These are phyloP conservation scores for Agrochola lota DNA, from an alignment of 2,888 invertebrate genomes.

Conservation along the genomic window DNA sequence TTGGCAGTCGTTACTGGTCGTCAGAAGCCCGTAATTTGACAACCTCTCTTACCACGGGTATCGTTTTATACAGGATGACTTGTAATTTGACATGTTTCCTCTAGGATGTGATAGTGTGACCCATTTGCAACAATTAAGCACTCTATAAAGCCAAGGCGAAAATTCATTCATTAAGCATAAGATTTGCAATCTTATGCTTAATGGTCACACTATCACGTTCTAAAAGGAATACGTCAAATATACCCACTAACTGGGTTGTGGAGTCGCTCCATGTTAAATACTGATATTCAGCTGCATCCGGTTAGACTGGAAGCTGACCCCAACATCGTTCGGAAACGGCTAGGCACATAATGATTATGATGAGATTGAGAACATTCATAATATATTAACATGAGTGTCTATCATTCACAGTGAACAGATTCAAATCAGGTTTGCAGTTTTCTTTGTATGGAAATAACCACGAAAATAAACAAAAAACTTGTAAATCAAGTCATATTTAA, in stretches of 20 bases:
- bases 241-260: background rate
- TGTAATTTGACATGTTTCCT: no score
- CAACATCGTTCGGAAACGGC: no score
- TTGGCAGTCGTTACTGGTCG: background rate
- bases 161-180: no score
- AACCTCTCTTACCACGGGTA: background rate
- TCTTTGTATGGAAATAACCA: background rate
- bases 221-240: no score
- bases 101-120: no score
- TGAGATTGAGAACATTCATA: background rate
- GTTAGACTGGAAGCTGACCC: background rate
- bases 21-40: background rate
- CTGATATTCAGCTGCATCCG: background rate
- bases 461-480: slow-evolving; percentile 8
- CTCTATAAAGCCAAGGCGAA: no score
- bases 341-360: no score
- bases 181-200: no score
- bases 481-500: slow-evolving; percentile 7
- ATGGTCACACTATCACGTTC: no score
- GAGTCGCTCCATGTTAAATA: background rate
- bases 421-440: background rate
- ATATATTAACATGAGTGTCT: background rate
- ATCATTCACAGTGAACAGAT: background rate
- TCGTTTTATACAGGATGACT: no score
- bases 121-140: no score